Evolutionary conservation across 2,797 vertebrate genomes (phyloP).

Genomic region (Rhinogobio ventralis): DNA sequence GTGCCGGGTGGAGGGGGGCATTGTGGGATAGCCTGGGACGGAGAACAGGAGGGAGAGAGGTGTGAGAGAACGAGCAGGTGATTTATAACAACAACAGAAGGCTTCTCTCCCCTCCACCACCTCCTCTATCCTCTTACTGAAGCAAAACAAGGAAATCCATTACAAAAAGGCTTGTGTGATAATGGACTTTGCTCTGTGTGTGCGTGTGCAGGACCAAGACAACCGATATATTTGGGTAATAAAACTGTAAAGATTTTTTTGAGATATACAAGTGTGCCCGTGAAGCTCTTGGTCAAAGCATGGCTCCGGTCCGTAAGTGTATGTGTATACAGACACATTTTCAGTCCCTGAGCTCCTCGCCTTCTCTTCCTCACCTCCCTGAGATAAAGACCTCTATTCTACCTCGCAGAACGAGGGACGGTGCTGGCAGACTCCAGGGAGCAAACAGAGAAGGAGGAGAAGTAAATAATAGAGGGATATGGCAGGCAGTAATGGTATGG

Average conservation of each 20-base stretch:
- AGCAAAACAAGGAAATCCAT: conserved; percentile 80
- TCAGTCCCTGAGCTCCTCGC: conserved; percentile 62
- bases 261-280: conserved; percentile 46
- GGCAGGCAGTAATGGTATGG: conserved; percentile 67
- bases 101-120: conserved; percentile 65
- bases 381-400: conserved; percentile 68
- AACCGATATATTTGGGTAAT: conserved; percentile 59
- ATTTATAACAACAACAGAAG: conserved; percentile 89
- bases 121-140: conserved; percentile 74
- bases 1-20: conserved; percentile 32
- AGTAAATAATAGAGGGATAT: conserved; percentile 74
- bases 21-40: conserved; percentile 42
- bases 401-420: conserved; percentile 51
- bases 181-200: conserved; percentile 73
- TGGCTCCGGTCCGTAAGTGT: conserved; percentile 21
- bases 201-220: conserved; percentile 43
- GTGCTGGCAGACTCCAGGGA: conserved; percentile 69
- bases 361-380: conserved; percentile 66
- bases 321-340: conserved; percentile 67
- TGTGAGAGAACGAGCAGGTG: conserved; percentile 77
- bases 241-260: conserved; percentile 56
- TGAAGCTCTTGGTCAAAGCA: conserved; percentile 42
- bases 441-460: conserved; percentile 72
- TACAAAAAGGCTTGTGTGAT: conserved; percentile 79
- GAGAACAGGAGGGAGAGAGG: conserved; percentile 52